Evolutionary conservation across 2,888 invertebrate species (phyloP), one percentile per base, ranked within the genome.

Genomic region (Ariolimax columbianus): DNA sequence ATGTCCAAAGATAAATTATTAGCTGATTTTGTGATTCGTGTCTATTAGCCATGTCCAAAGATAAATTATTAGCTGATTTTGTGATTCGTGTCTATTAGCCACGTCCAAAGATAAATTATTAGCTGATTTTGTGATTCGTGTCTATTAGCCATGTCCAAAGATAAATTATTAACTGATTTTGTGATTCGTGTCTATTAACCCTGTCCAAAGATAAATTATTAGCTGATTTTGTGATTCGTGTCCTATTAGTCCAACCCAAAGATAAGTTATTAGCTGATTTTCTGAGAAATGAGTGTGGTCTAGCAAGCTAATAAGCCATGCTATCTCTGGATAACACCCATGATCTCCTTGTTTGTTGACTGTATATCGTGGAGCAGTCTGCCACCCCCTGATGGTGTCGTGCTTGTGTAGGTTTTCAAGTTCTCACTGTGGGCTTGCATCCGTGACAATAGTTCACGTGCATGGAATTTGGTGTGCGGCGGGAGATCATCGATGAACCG

Each of bases 401-500:
- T 88, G 82, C 91, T 91, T 30, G 91, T 89, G 83, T 90, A 91
- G n/a, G 91, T 92, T 87, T 91, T 91, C 84, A 92, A 86, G 79
- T 88, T 91, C 83, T 92, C 91, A 83, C 91, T 91, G 80, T 91
- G 90, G 3, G 88, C 87, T 85, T 91, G 91, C 66, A 92, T 85
- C n/a, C 91, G 89, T 40, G 93, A 91, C 82, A 95, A 89, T 66
- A 95, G 91, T 88, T 95, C 95, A 66, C 97, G 96, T 93, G 97
- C 97, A 91, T 97, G 97, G 94, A 98, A 97, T 92, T 98, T 97
- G 79, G 97, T 96, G 93, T 97, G 97, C 33, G 97, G 97, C 23
- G 97, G 97, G 91, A 97, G 96, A 88, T 95, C 95, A 90, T 98
- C 98, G 30, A 97, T 97, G 91, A 97, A 97, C 89, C 96, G 96